Conservation (phyloP, 2,113 vertebrate species). For the Zeus faber region DNA sequence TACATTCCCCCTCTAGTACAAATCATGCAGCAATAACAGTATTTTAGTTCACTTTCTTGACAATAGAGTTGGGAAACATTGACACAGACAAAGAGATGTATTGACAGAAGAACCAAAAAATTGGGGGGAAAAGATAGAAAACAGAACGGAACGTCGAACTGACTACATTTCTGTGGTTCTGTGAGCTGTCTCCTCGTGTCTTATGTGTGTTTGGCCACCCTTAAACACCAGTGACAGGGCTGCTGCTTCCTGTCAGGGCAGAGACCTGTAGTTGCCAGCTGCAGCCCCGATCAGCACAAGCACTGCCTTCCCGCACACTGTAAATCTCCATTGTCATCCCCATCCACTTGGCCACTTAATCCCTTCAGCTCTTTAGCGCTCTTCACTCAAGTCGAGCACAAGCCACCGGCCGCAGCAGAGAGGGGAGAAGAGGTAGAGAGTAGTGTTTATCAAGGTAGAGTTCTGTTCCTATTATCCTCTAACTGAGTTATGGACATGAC, state of each 20-base stretch:
- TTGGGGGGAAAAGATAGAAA: too few relatives aligned
- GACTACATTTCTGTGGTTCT: too few relatives aligned
- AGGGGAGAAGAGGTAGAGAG: neutral
- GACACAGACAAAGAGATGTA: too few relatives aligned
- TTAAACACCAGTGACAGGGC: slow-evolving; percentile 3
- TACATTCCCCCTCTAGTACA: too few relatives aligned
- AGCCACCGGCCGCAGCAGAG: neutral
- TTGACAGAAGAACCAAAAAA: too few relatives aligned
- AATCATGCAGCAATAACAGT: too few relatives aligned
- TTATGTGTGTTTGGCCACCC: too few relatives aligned
- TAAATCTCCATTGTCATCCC: slow-evolving; percentile 3
- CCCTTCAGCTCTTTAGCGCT: slow-evolving; percentile 1
- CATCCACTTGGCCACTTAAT: neutral
- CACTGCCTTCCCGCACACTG: slow-evolving; percentile 2
- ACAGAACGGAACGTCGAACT: too few relatives aligned
- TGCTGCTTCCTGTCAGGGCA: slow-evolving; percentile 9
- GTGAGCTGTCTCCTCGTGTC: too few relatives aligned
- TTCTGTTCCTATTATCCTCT: neutral
- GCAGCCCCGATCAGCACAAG: neutral
- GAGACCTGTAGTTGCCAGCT: neutral
- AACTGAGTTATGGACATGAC: too few relatives aligned
- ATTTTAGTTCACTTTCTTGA: too few relatives aligned
- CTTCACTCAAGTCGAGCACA: neutral
- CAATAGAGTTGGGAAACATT: too few relatives aligned
- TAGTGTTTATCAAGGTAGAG: neutral